Conservation (phyloP, 2,888 invertebrate genomes). For the Odontomyia ornata region DNA sequence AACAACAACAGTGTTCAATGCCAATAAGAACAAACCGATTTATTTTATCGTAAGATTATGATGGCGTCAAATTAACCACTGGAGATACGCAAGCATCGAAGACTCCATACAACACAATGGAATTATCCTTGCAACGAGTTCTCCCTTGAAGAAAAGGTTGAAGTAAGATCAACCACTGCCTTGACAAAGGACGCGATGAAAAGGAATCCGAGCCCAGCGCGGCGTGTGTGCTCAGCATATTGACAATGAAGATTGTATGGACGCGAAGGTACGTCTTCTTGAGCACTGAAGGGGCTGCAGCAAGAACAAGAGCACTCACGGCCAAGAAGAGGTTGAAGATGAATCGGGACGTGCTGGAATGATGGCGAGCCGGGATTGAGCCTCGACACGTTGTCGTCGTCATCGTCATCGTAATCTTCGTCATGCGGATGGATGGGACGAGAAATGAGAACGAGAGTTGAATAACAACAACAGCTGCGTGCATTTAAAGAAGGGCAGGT, state of each 20-base stretch:
- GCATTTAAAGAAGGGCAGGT: constrained; percentile 44
- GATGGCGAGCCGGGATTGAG: constrained; percentile 20
- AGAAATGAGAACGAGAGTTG: constrained; percentile 53
- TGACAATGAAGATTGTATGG: constrained; percentile 16
- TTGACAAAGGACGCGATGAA: constrained; percentile 25
- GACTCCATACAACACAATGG: background rate
- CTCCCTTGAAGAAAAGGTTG: background rate
- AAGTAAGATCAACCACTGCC: background rate
- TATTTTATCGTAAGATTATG: constrained; percentile 34
- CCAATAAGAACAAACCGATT: constrained; percentile 13
- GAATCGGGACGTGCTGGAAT: constrained; percentile 28
- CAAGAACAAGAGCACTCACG: constrained; percentile 16
- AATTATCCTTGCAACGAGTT: constrained; percentile 20
- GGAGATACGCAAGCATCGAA: constrained; percentile 6
- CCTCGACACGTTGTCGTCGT: background rate
- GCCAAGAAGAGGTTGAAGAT: constrained; percentile 2
- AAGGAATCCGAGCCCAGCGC: constrained; percentile 12
- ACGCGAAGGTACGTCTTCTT: background rate
- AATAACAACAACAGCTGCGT: constrained; percentile 56
- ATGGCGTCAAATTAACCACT: constrained; percentile 38
- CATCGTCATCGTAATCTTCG: too few species aligned
- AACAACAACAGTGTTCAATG: background rate
- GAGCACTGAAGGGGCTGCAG: constrained; percentile 2
- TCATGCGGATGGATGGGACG: constrained; percentile 48
- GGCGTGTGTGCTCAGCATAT: constrained; percentile 35